These are phyloP conservation scores for Leptopilina myrica DNA, from an alignment of 2,888 invertebrate species.

Conservation along the genomic window DNA sequence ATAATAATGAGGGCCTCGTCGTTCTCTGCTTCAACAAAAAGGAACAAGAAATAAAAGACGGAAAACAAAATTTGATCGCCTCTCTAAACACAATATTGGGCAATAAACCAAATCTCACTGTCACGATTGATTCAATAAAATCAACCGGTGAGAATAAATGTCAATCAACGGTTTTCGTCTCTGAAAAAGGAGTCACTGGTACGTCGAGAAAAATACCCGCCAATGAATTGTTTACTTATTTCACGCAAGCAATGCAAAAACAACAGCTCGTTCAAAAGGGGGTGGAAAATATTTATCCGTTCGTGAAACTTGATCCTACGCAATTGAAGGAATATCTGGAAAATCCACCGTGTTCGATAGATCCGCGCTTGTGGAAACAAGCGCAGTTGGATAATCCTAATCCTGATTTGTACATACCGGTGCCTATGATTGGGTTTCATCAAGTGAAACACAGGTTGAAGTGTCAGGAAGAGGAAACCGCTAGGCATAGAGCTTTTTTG, in stretches of 20 bases:
- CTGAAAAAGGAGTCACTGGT: constrained; percentile 83
- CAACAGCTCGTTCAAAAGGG: constrained; percentile 86
- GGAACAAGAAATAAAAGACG: constrained; percentile 84
- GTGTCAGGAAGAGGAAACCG: constrained; percentile 90
- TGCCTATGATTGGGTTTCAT: constrained; percentile 94
- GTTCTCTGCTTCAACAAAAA: constrained; percentile 90
- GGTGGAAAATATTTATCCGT: constrained; percentile 84
- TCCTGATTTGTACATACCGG: constrained; percentile 91
- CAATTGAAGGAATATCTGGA: constrained; percentile 92
- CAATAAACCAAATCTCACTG: constrained; percentile 89
- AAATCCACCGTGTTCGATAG: constrained; percentile 94
- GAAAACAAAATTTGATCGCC: constrained; percentile 77
- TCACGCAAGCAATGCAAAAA: constrained; percentile 85
- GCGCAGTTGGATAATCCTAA: constrained; percentile 98
- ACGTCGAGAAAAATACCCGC: constrained; percentile 85
- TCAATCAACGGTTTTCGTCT: constrained; percentile 85
- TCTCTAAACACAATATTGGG: constrained; percentile 86
- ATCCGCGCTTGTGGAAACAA: constrained; percentile 95
- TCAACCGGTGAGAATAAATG: constrained; percentile 88
- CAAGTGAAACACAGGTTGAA: constrained; percentile 89
- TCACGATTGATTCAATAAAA: constrained; percentile 87
- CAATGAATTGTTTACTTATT: constrained; percentile 83
- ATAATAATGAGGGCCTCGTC: constrained; percentile 94
- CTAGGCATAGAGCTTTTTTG: constrained; percentile 88
- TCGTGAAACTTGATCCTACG: constrained; percentile 86